Base-by-base conservation (phyloP, 2,113 vertebrate genomes). In the Hyaena hyaena region DNA sequence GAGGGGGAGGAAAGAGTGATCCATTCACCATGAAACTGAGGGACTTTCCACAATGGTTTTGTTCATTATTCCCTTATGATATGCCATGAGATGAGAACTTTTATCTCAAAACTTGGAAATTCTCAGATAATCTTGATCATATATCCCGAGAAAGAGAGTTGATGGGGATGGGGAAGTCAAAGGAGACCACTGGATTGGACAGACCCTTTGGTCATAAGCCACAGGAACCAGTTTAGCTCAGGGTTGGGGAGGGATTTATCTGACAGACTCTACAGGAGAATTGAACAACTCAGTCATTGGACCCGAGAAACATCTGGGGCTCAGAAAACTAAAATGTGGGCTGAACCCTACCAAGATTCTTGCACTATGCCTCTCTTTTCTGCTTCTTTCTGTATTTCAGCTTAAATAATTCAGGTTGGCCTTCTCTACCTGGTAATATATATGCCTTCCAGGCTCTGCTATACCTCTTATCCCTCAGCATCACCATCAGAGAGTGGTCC, bases 21-120 rank as follows among this genome's bases (percentile, higher is more conserved):
- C 9, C 19, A 39, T 17, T 87, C 53, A 26, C 35, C 61, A n/a
- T 0, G 23, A 45, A 55, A n/a, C n/a, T 86, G 43, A 80, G 26
- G 23, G 23, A 85, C 26, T 58, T 63, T 55, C 24, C 45, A 33
- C 35, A 88, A 11, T 86, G 28, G 80, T 90, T 80, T 82, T 31
- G 7, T 19, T n/a, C 65, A 45, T 28, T 73, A 28, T 90, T 28
- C 33, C 23, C 24, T 82, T 76, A 45, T 7, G 79, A 33, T 23
- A 58, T 21, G 24, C 33, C 84, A 31, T 23, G 48, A 10, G 26
- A 33, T 39, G 73, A 88, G 65, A 68, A 17, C 10, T 66, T 88
- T 77, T 68, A 96, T 93, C 66, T 77, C 76, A 81, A 93, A 93
- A 93, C 39, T 61, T 26, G 7, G 71, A 89, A 77, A 77, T 77